Evolutionary conservation across 2,797 vertebrate species (phyloP), one percentile per base, ranked within the genome.

Genomic region (Halcyon smyrnensis): DNA sequence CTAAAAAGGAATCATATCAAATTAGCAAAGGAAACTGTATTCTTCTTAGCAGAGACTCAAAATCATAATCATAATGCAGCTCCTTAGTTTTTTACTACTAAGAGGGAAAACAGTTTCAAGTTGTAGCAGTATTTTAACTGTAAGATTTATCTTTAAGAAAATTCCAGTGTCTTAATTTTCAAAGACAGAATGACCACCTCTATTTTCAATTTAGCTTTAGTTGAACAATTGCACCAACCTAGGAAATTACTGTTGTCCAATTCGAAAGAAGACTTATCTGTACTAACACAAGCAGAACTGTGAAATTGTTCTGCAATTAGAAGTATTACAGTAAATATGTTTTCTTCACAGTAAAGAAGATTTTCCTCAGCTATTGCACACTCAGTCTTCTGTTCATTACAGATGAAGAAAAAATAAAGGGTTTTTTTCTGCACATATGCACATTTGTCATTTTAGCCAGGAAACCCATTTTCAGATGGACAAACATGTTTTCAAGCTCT

Each of bases 1-100:
- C 62, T 92, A 64, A 70, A 91, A 92, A 81, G 65, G n/a, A 89
- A 89, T 87, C 24, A 59, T 34, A 90, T 34, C 70, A 60, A 80
- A 84, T 28, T 73, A 59, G 51, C 51, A 67, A 67, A 84, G 46
- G 59, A 81, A 86, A 84, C 8, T 16, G 5, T 4, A 63, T 32
- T 16, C 50, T 50, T 79, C 77, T 73, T 12, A 87, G 37, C 59
- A 88, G 14, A 68, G 36, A 86, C 14, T 79, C 18, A 56, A 88
- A 82, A 88, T 19, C 36, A 41, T 28, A 81, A 60, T 28, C 36
- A 41, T 28, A 81, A 60, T 28, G 23, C 24, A 73, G 36, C 73
- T 86, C 27, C 48, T 59, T 60, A 79, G 27, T 30, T 24, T 86
- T 82, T 41, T 56, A 90, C 3, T 76, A 25, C 46, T 67, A 64